Evolutionary conservation across 2,888 invertebrate species (phyloP), one percentile per base, ranked within the genome.

Genomic region (Xestobium rufovillosum): DNA sequence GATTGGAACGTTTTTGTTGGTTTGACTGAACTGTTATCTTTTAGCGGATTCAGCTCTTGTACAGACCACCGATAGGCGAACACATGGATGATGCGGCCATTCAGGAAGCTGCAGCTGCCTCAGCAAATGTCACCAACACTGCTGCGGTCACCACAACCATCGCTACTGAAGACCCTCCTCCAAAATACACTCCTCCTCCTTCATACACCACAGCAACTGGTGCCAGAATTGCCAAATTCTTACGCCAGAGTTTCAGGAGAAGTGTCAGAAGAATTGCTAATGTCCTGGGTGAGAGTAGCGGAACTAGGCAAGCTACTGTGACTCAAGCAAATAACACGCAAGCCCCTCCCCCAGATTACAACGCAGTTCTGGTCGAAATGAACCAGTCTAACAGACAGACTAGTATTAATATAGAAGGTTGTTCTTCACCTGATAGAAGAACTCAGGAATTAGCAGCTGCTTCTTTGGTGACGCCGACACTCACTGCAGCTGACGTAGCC

Each of bases 181-280:
- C 91, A 32, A 91, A 91, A 63, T 91, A 92, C 66, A 91, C 90
- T 0, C 91, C 92, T 1, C 92, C 92, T 2, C 91, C 91, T 0
- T 88, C 88, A 0, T 91, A 91, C 60, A 87, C 89, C 16, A 90
- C 90, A 3, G 91, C 91, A 1, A 91, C 91, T 0, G 90, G 91
- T 1, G 88, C 87, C 0, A 67, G 87, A 25, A 73, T 89, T 39
- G 82, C 83, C 3, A 83, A 82, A 57, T 69, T 83, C 52, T 56
- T 83, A 15, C 71, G 88, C 1, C 80, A 84, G 55, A 87, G 87
- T 49, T 74, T 89, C 31, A 66, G 88, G 17, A 69, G 87, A 36
- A 88, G 88, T 61, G 80, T 88, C 31, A 66, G 89, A 41, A 73
- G 87, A 8, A 65, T 84, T 13, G 68, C 71, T 2, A 69, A 64